A percentile compares a stretch with the other conserved stretches of the same genome.
phyloP scores from a whole-genome alignment of 2,113 vertebrate species.

The Colossoma macropomum region DNA sequence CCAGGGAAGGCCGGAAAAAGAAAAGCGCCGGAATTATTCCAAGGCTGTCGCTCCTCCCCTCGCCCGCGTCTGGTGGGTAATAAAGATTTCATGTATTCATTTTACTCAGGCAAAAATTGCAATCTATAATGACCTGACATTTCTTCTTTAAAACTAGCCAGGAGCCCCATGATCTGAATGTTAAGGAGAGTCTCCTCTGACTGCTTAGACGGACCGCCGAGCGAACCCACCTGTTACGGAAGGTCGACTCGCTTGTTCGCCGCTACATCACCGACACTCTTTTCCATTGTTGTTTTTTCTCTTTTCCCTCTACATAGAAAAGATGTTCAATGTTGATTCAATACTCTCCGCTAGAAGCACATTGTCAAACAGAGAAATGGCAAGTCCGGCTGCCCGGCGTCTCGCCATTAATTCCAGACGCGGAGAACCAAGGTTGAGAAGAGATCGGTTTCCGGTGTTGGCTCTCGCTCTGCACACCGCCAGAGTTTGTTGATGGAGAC shows the following conservation, averaged over 20 bases:
- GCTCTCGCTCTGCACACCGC: neutral
- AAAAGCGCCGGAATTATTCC: slow-evolving; percentile 67
- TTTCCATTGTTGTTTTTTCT: neutral
- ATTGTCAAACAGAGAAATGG: neutral
- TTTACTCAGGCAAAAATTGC: slow-evolving; percentile 78
- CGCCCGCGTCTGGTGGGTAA: slow-evolving; percentile 78
- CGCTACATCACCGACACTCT: neutral
- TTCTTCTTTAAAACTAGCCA: slow-evolving; percentile 77
- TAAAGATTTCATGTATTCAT: slow-evolving; percentile 85
- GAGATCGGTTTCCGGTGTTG: neutral
- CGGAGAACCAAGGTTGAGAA: neutral
- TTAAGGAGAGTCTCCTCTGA: slow-evolving; percentile 70
- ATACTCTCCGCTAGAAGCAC: no score
- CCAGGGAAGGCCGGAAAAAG: slow-evolving; percentile 70
- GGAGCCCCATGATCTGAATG: slow-evolving; percentile 77
- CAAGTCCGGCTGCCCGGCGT: neutral
- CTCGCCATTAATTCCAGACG: neutral
- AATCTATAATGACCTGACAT: slow-evolving; percentile 84
- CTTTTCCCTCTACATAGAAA: neutral
- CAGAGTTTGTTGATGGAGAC: neutral
- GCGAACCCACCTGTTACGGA: neutral
- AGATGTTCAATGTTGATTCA: neutral
- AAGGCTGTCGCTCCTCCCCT: slow-evolving; percentile 73
- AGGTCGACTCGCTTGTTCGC: neutral
- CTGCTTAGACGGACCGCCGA: neutral